Base-by-base conservation (phyloP, 1,140 invertebrate species). In the Phortica variegata region DNA sequence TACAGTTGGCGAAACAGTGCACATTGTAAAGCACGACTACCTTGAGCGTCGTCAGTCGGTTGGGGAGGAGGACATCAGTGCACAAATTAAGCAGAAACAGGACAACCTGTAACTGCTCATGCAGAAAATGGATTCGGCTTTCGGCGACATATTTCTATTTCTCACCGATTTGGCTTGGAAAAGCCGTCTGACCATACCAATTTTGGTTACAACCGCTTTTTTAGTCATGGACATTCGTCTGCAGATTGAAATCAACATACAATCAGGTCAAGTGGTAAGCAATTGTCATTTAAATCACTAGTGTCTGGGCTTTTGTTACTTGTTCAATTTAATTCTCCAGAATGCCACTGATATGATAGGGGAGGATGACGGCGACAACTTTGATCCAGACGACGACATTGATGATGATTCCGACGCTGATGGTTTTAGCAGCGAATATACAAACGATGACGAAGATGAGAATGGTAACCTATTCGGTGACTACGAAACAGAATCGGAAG, bases 231-330 rank as follows among this genome's bases (percentile, higher is more conserved):
- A 81, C 48, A 76, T 81, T 9, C 66, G 79, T 16, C 70, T 80
- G 58, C 79, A 80, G 51, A 74, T 81, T 10, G 79, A 81, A 53
- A 78, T 81, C 17, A 79, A 79, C 37, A 75, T 81, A 37, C 76
- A 80, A 32, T 60, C 74, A n/a, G 73, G 72, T 1, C 74, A 72
- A 40, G 52, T 76, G 46, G 59, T 74, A 46, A 9, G 56, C 46
- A 13, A 29, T 48, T 29, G 20, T 32, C 10, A 9, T 40, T 16
- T 12, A 40, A 19, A n/a, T n/a, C n/a, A n/a, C n/a, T n/a, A n/a
- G n/a, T n/a, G n/a, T 15, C 3, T 19, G 16, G 3, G 19, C 9
- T n/a, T 40, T 8, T 9, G 3, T 19, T 15, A 16, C 26, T n/a
- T 10, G 12, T 8, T 18, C 7, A 19, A 37, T 37, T 37, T 13